A percentile compares a stretch with the other conserved stretches of the same genome.
Conservation (phyloP, 2,888 invertebrate species). For the Cerceris rybyensis region DNA sequence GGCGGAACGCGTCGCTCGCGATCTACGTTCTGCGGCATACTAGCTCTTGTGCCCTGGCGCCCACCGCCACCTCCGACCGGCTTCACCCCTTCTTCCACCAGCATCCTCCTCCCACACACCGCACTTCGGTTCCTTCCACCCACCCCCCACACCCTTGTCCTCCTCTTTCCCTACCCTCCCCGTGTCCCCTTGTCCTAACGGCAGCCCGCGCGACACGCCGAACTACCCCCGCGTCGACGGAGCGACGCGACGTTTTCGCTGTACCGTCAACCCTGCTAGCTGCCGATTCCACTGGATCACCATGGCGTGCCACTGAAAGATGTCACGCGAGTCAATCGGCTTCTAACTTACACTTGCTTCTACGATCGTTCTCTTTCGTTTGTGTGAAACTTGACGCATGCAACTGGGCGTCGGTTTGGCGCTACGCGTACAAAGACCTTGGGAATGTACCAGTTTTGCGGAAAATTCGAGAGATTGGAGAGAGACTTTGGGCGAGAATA, state of each 20-base stretch:
- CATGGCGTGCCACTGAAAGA: slow-evolving; percentile 22
- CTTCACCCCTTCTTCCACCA: slow-evolving; percentile 55
- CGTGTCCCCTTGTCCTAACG: slow-evolving; percentile 19
- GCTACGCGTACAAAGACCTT: no score
- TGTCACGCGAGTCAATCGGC: slow-evolving; percentile 51
- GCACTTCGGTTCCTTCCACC: neutral
- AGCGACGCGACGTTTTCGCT: slow-evolving; percentile 59
- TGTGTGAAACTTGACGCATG: neutral
- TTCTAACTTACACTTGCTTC: slow-evolving; percentile 11
- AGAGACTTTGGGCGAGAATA: neutral
- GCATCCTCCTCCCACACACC: slow-evolving; percentile 46
- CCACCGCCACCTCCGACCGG: slow-evolving; percentile 67
- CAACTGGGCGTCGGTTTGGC: neutral
- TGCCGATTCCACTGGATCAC: slow-evolving; percentile 40
- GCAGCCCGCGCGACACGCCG: slow-evolving; percentile 39
- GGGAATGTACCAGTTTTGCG: no score
- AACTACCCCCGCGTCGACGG: slow-evolving; percentile 54
- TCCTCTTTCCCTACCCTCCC: slow-evolving; percentile 11
- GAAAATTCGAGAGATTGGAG: neutral
- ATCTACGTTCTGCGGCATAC: slow-evolving; percentile 80
- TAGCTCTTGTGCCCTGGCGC: slow-evolving; percentile 77
- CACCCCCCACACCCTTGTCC: neutral
- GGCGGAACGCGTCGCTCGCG: slow-evolving; percentile 76
- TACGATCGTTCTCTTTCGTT: neutral
- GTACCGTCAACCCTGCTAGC: slow-evolving; percentile 54